Evolutionary conservation across 2,888 invertebrate species (phyloP), one percentile per base, ranked within the genome.

Genomic region (Xestobium rufovillosum): DNA sequence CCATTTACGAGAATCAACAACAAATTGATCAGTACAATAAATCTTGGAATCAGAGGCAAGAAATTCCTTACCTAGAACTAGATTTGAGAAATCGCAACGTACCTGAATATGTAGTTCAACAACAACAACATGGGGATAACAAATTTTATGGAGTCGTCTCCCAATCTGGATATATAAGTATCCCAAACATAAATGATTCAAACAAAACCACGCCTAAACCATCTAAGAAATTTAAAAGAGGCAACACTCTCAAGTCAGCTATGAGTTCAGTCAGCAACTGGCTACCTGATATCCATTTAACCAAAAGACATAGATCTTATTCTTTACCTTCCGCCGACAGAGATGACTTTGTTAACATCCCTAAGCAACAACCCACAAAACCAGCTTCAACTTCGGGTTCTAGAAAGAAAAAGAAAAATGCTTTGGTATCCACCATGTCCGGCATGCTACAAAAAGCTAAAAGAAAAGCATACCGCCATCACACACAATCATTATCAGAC

Each of bases 401-500:
- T 17, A 67, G 69, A 51, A 79, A 81, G 55, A 85, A 84, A 66
- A 86, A 85, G 61, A 85, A 85, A 57, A 82, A 83, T 48, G 79
- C 81, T 3, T 69, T 90, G 34, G 85, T 87, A 0, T 80, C 86
- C 0, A 88, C 88, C 1, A 81, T 90, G 66, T 87, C 86, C 1
- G 87, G 85, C 13, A 76, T 90, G 43, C 67, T 90, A 49, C 86
- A 87, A 61, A 89, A 88, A 67, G 88, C 88, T 0, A 83, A 86
- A 59, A 65, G 81, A 51, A 78, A 77, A 63, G 73, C 75, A 16
- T 69, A 71, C 48, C 69, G 73, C 46, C 76, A 66, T 42, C 65
- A 65, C 8, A 62, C 69, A 0, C 78, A 80, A 51, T 83, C 83
- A 0, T 56, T 83, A 33, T 83, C 84, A 8, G 83, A 84, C 56